Evolutionary conservation across 2,888 invertebrate species (phyloP).

Genomic region (Spatulosminthurus flaviceps): DNA sequence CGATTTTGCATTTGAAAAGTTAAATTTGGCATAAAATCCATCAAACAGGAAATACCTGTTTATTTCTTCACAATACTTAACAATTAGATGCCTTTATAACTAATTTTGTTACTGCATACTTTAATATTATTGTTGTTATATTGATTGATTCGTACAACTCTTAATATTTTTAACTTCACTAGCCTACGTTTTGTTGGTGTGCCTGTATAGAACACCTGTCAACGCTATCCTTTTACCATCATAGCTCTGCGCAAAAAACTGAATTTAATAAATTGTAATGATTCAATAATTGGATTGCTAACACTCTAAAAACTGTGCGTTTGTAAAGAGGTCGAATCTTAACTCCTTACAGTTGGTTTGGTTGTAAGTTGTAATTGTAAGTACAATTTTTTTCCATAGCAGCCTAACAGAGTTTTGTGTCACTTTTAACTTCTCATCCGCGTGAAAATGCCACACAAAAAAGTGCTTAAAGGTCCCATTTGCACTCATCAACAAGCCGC

Average conservation of each 20-base stretch:
- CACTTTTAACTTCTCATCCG: no score
- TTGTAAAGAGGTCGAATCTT: no score
- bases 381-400: no score
- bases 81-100: conserved; percentile 10
- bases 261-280: neutral
- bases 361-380: no score
- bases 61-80: neutral
- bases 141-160: neutral
- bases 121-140: conserved; percentile 10
- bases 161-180: neutral
- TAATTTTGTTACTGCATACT: neutral
- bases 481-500: neutral
- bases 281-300: conserved; percentile 1
- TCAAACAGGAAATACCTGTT: neutral
- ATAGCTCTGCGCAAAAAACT: neutral
- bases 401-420: no score
- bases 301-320: neutral
- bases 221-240: neutral
- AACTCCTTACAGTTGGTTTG: no score
- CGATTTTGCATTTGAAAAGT: neutral
- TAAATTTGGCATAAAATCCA: neutral
- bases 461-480: neutral
- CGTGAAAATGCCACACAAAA: no score
- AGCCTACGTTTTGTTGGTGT: neutral
- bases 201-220: neutral